Conservation (phyloP, 2,888 invertebrate genomes). For the Myopa testacea region DNA sequence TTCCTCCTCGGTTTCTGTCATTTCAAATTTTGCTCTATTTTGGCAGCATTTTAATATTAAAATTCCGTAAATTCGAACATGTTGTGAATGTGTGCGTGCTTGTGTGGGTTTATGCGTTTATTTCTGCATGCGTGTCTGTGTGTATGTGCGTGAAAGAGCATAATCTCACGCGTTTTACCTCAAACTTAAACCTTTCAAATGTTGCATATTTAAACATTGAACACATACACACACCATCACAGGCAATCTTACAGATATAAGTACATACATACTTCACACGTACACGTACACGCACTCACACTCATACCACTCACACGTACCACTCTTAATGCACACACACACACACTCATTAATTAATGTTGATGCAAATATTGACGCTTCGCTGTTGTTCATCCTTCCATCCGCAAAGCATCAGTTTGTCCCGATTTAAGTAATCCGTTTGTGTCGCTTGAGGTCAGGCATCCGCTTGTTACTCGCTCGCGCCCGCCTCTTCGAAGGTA, state of each 20-base stretch:
- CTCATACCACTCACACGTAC: background rate
- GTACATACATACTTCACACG: too few relatives aligned
- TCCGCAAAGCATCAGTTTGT: constrained; percentile 1
- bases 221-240: constrained; percentile 23
- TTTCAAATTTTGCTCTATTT: background rate
- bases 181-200: constrained; percentile 50
- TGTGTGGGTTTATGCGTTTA: background rate
- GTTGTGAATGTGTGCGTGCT: background rate
- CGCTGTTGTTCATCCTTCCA: background rate
- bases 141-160: constrained; percentile 40
- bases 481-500: too few relatives aligned
- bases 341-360: constrained; percentile 1
- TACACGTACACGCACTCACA: background rate
- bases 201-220: constrained; percentile 51
- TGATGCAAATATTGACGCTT: background rate
- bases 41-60: constrained; percentile 27
- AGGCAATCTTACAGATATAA: background rate
- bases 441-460: constrained; percentile 8
- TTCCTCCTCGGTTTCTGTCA: constrained; percentile 14
- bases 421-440: constrained; percentile 21
- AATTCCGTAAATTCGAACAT: constrained; percentile 12
- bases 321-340: too few relatives aligned
- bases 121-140: constrained; percentile 14
- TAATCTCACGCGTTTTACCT: constrained; percentile 49
- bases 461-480: background rate